A percentile compares a stretch with the other conserved stretches of the same genome.
Conservation (phyloP, 2,797 vertebrate genomes). For the Scyliorhinus canicula region DNA sequence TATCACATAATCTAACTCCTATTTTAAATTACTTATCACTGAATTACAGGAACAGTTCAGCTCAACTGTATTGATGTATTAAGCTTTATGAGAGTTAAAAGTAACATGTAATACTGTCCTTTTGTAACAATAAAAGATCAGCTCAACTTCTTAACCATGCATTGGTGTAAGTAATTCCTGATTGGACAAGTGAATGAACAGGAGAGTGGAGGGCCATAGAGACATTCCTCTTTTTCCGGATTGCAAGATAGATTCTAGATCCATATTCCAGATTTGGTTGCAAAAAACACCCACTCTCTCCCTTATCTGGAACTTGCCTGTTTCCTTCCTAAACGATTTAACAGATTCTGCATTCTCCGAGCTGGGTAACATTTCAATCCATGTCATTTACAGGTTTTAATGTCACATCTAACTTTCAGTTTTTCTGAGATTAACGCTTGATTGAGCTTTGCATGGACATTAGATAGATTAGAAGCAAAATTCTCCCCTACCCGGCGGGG, state of each 20-base stretch:
- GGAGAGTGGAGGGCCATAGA: neutral
- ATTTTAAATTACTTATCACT: neutral
- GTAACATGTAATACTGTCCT: neutral
- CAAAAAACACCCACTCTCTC: neutral
- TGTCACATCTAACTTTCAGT: neutral
- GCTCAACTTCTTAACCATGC: neutral
- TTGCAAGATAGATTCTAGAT: neutral
- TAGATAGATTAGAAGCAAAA: too few species aligned
- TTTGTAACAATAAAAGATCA: neutral
- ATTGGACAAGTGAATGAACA: neutral
- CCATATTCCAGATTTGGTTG: neutral
- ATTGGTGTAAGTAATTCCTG: neutral
- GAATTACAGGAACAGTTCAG: neutral
- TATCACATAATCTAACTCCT: neutral
- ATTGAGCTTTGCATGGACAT: neutral
- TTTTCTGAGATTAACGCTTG: neutral
- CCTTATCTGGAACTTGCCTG: neutral
- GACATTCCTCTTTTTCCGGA: neutral
- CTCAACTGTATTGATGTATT: neutral
- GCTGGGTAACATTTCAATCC: neutral
- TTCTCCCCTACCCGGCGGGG: too few species aligned
- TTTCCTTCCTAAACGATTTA: conserved; percentile 6
- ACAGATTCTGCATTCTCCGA: neutral
- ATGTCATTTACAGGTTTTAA: neutral
- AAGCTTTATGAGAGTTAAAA: neutral